These are phyloP conservation scores for Ptilonorhynchus violaceus DNA, from an alignment of 2,113 vertebrate species.

Conservation along the genomic window DNA sequence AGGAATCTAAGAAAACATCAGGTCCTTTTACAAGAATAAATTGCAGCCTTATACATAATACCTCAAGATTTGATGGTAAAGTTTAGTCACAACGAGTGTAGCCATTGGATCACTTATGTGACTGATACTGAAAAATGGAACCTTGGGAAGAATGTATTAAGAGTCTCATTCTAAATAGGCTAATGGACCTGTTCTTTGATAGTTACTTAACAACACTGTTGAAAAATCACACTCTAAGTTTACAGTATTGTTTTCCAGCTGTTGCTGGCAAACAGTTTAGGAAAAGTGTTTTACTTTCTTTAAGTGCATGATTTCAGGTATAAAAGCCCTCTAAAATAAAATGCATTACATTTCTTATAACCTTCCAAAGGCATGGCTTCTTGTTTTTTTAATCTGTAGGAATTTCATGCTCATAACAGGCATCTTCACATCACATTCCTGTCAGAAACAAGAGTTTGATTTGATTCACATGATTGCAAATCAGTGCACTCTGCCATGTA, in stretches of 20 bases:
- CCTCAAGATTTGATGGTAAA: background rate
- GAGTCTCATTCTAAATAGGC: background rate
- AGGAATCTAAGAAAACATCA: background rate
- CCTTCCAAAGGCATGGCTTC: background rate
- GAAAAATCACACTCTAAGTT: background rate
- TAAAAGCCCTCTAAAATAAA: background rate
- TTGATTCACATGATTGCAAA: background rate
- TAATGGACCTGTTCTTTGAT: background rate
- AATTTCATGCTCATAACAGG: background rate
- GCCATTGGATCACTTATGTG: background rate
- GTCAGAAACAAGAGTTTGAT: background rate
- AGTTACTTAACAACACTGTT: background rate
- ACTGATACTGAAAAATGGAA: background rate
- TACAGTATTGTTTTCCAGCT: background rate
- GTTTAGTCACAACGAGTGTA: background rate
- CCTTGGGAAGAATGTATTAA: background rate
- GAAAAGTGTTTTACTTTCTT: background rate
- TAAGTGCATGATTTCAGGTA: background rate
- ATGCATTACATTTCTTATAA: background rate
- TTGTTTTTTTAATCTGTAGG: background rate
- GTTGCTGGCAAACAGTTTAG: background rate
- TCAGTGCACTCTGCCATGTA: background rate
- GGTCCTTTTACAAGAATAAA: background rate
- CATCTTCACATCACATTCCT: background rate
- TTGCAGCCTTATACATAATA: background rate